These are phyloP conservation scores for Tachina fera DNA, from an alignment of 2,888 invertebrate genomes.

Conservation along the genomic window DNA sequence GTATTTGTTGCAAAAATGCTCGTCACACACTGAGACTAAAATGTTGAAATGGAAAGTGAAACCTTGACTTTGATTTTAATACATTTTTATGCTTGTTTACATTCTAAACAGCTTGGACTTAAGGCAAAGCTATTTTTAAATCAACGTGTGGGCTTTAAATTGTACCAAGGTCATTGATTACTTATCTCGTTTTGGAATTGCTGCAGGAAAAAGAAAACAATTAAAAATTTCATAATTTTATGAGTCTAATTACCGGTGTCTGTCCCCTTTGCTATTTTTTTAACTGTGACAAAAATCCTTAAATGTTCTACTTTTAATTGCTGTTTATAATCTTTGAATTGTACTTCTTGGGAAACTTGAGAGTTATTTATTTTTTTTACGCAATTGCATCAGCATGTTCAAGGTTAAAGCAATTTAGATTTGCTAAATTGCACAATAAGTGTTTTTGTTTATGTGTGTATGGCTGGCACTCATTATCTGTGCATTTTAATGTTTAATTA, in stretches of 20 bases:
- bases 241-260: conserved; percentile 28
- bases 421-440: conserved; percentile 2
- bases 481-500: conserved; percentile 10
- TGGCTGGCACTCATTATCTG: not conserved
- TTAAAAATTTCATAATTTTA: conserved; percentile 59
- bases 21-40: conserved; percentile 30
- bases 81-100: conserved; percentile 14
- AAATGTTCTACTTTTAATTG: conserved; percentile 59
- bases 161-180: conserved; percentile 62
- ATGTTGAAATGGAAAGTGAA: conserved; percentile 6
- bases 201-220: not conserved
- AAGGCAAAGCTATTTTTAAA: not conserved
- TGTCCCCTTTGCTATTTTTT: not conserved
- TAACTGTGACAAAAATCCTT: conserved; percentile 22
- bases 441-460: not conserved
- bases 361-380: conserved; percentile 19
- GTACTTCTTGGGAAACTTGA: conserved; percentile 19
- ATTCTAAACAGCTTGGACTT: conserved; percentile 2
- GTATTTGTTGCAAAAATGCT: conserved; percentile 25
- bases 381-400: conserved; percentile 28
- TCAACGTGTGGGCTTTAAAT: conserved; percentile 58
- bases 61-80: conserved; percentile 20
- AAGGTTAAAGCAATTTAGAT: conserved; percentile 56
- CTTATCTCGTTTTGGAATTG: conserved; percentile 9
- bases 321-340: conserved; percentile 1